phyloP scores from a whole-genome alignment of 2,888 invertebrate species.

The Dinocampus coccinellae region DNA sequence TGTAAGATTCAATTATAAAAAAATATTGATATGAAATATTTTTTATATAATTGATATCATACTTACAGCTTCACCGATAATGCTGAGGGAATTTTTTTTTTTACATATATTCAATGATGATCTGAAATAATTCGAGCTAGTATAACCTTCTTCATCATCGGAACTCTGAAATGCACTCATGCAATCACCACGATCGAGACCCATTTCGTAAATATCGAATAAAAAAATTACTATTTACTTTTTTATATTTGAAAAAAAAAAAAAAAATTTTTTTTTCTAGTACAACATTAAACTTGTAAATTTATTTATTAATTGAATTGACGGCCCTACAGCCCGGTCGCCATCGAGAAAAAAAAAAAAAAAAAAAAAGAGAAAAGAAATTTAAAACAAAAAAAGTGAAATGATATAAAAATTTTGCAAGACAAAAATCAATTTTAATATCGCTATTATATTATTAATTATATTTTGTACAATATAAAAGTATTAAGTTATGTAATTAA shows the following conservation, averaged over 20 bases:
- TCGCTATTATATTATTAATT: background rate
- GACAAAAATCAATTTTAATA: background rate
- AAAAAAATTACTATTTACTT: background rate
- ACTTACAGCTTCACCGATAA: slow-evolving; percentile 52
- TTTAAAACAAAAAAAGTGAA: background rate
- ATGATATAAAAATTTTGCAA: background rate
- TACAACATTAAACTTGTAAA: background rate
- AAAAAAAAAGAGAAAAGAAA: background rate
- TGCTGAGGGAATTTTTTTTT: slow-evolving; percentile 36
- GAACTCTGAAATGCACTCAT: slow-evolving; percentile 51
- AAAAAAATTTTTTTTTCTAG: slow-evolving; percentile 7
- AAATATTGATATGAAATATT: slow-evolving; percentile 4
- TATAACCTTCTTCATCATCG: slow-evolving; percentile 57
- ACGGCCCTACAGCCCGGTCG: background rate
- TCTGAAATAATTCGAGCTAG: slow-evolving; percentile 39
- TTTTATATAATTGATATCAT: background rate
- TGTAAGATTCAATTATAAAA: background rate
- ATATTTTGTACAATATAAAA: slow-evolving; percentile 1
- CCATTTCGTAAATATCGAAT: slow-evolving; percentile 45
- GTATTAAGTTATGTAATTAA: background rate
- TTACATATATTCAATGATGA: slow-evolving; percentile 42
- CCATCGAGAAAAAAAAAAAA: background rate
- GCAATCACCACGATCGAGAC: slow-evolving; percentile 52
- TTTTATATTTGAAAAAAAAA: background rate
- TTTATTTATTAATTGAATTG: background rate